Base-by-base conservation (phyloP, 2,888 invertebrate species). In the Nemotelus pantherinus region DNA sequence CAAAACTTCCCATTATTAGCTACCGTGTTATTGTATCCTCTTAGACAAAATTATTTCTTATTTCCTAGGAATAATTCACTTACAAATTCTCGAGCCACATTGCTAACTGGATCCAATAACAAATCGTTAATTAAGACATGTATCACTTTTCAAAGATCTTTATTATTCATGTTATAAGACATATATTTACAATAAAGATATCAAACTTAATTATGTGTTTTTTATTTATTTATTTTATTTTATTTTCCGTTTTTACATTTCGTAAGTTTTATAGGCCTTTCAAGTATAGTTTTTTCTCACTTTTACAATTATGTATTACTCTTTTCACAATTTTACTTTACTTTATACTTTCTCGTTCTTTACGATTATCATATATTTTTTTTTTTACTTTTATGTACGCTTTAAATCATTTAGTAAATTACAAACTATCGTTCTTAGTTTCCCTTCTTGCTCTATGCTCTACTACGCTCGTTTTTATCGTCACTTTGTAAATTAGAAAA, bases 251-350 rank as follows among this genome's bases (percentile, higher is more conserved):
- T 72, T 72, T 57, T 55, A 77, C 65, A 77, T 48, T 68, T 79
- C 65, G 77, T 79, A 79, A 79, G 79, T 79, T 79, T 71, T 77
- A 77, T 79, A 79, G 79, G 79, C 79, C 79, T 70, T 79, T 76
- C 76, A 75, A 65, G 44, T 65, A 75, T 75, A 53, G 63, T 77
- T 25, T 58, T 67, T 64, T 74, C n/a, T 63, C 63, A 45, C 41
- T 74, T 47, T 53, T 64, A 64, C 60, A 43, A 55, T 65, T 5
- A 47, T 65, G 44, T 65, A 65, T n/a, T 68, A 10, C 39, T 45
- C 48, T 47, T 6, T n/a, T 67, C 45, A 10, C 43, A 25, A 25
- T 25, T 25, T 25, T 25, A 25, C 25, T 25, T 25, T 25, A 25
- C 25, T 25, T 25, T 25, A 25, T 25, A 25, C 25, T 25, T 25